Base-by-base conservation (phyloP, 2,113 vertebrate species). In the Hemicordylus capensis region DNA sequence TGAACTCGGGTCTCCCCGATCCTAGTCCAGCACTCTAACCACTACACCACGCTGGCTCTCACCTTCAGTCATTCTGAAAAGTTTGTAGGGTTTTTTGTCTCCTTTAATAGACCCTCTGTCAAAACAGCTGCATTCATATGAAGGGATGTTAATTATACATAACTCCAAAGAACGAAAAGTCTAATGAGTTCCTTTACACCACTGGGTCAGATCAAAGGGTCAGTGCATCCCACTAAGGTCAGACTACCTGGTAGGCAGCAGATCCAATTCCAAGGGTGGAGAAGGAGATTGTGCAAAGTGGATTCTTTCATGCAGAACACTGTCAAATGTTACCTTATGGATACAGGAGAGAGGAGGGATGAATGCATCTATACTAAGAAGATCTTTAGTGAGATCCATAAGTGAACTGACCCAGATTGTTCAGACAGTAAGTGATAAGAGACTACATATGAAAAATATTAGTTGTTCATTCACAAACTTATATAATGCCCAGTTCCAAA, bases 51-150 rank as follows among this genome's bases (percentile, higher is more conserved):
- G n/a, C n/a, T n/a, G n/a, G n/a, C n/a, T n/a, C n/a, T n/a, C n/a
- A n/a, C n/a, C 69, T 86, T 67, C 34, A 44, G 15, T 59, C n/a
- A 24, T 89, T 91, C 12, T 44, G 81, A 64, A 31, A 17, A n/a
- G 80, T 26, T 10, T 80, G 83, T 46, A 58, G 56, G 84, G 64
- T 19, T n/a, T 1, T 20, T 14, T 34, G 12, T 66, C 67, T 80
- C 48, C n/a, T 51, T 67, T 77, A 42, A 80, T 7, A 37, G 69
- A 9, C 9, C 44, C 34, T 77, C 81, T 75, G 64, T 73, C 22
- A 26, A 4, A n/a, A 19, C 11, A 12, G 14, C 22, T n/a, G 8
- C 26, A 20, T 11, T 72, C 64, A 15, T 51, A 59, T 34, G 4
- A 17, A 17, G 42, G 34, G n/a, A 1, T 17, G 14, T 44, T 76